Evolutionary conservation across 2,113 vertebrate species (phyloP).

Genomic region (Tachysurus fulvidraco): DNA sequence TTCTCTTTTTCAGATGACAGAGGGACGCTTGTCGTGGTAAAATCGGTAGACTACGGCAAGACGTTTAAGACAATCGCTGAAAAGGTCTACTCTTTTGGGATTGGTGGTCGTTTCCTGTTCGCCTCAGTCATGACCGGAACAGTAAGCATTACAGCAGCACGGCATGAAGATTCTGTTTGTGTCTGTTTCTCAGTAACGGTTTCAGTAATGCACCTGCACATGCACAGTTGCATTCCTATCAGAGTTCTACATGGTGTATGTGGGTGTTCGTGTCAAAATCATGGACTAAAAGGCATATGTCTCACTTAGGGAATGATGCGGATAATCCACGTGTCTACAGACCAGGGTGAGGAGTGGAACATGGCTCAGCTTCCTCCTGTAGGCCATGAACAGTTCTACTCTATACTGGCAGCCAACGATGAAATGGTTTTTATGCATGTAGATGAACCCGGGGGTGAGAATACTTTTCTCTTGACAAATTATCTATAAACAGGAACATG

Average conservation of each 20-base stretch:
- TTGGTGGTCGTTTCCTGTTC: conserved; percentile 88
- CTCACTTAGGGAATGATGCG: conserved; percentile 76
- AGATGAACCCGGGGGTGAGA: conserved; percentile 86
- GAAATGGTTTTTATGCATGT: conserved; percentile 97
- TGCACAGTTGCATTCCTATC: neutral
- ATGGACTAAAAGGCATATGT: neutral
- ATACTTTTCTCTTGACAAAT: neutral
- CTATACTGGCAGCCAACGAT: conserved; percentile 86
- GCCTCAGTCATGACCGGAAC: conserved; percentile 90
- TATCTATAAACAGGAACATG: neutral
- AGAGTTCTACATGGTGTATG: neutral
- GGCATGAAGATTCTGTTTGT: neutral
- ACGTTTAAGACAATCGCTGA: conserved; percentile 78
- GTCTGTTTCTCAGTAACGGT: neutral
- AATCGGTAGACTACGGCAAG: conserved; percentile 79
- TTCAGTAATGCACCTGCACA: neutral
- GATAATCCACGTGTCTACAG: conserved; percentile 85
- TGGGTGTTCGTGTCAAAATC: neutral
- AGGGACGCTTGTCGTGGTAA: conserved; percentile 80
- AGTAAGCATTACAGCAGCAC: conserved; percentile 64
- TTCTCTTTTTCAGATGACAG: conserved; percentile 72
- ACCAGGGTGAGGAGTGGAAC: conserved; percentile 86
- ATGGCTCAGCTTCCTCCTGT: conserved; percentile 93
- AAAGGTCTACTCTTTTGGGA: conserved; percentile 88
- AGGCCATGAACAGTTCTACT: conserved; percentile 92